Evolutionary conservation across 2,113 vertebrate genomes (phyloP).

Genomic region (Onychostoma macrolepis): DNA sequence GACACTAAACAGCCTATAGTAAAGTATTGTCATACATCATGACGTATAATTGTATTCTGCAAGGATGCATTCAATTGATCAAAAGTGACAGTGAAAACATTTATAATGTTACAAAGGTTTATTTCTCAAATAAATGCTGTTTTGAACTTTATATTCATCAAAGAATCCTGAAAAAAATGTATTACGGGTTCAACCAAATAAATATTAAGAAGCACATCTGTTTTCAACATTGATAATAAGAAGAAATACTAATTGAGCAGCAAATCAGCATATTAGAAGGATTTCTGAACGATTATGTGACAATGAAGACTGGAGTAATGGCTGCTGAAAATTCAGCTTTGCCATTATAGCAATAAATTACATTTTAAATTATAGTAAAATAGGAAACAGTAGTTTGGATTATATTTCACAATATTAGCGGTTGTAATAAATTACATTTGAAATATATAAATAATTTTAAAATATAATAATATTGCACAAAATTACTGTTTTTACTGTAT

Average conservation of each 20-base stretch:
- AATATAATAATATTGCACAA: neutral
- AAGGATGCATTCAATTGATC: neutral
- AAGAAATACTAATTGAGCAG: neutral
- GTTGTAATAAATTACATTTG: no score
- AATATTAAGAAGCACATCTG: neutral
- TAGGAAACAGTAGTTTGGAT: neutral
- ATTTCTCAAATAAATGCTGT: neutral
- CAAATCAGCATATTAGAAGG: neutral
- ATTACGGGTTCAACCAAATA: neutral
- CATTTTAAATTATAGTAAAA: neutral
- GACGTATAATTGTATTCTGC: neutral
- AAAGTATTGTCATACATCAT: neutral
- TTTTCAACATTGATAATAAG: neutral
- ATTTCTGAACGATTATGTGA: neutral
- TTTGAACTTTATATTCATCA: neutral
- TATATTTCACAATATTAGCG: neutral
- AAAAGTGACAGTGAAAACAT: neutral
- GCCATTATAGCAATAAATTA: neutral
- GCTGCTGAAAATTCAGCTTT: neutral
- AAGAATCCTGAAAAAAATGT: neutral
- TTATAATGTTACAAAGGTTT: neutral
- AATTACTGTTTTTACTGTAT: neutral
- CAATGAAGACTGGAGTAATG: neutral
- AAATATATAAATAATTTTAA: no score
- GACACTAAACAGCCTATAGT: neutral